These are phyloP conservation scores for Troilus luridus DNA, from an alignment of 2,888 invertebrate species.

Conservation along the genomic window DNA sequence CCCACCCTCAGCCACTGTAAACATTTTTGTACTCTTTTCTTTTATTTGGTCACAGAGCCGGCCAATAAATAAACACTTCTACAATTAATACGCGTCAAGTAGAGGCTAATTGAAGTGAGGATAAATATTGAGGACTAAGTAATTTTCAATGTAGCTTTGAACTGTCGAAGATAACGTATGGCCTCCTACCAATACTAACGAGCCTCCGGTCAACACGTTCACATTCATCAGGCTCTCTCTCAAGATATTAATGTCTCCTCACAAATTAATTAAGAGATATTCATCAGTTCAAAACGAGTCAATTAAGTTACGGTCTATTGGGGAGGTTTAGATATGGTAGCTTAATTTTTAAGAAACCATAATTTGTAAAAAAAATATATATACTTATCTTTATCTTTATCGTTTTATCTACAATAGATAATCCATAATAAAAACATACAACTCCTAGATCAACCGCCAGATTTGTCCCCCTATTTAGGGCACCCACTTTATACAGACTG, in stretches of 20 bases:
- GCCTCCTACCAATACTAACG: not conserved
- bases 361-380: no score
- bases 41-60: not conserved
- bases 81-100: conserved; percentile 32
- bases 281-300: not conserved
- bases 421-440: no score
- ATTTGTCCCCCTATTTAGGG: no score
- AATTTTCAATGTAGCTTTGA: not conserved
- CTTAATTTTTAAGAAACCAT: no score
- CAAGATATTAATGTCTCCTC: not conserved
- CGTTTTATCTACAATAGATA: no score
- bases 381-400: no score
- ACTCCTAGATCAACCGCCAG: no score
- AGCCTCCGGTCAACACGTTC: not conserved
- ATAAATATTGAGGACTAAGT: conserved; percentile 42
- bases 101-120: not conserved
- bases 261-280: conserved; percentile 22
- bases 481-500: no score
- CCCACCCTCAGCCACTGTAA: not conserved
- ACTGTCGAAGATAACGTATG: conserved; percentile 38
- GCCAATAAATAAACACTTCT: conserved; percentile 10
- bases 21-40: not conserved
- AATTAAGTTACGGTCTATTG: not conserved
- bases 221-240: conserved; percentile 1
- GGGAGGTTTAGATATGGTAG: no score